Conservation (phyloP, 2,888 invertebrate species). For the Trachelus stipa region DNA sequence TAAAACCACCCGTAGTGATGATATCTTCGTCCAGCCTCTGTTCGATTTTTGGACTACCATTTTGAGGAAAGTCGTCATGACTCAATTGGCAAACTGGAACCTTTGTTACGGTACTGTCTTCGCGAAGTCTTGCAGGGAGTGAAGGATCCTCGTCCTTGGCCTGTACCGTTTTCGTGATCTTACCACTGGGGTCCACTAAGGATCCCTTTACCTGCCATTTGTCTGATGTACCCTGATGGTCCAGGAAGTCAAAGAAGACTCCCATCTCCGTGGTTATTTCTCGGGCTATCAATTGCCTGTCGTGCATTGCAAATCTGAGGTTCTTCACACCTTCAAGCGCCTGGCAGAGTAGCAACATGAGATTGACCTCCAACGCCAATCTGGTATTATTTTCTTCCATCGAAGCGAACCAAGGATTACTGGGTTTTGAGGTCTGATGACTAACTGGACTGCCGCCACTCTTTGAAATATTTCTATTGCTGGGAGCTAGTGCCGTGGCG, state of each 20-base stretch:
- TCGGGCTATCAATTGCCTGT: slow-evolving; percentile 60
- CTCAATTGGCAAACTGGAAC: slow-evolving; percentile 32
- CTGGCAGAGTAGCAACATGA: slow-evolving; percentile 60
- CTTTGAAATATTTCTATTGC: slow-evolving; percentile 4
- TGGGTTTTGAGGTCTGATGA: slow-evolving; percentile 26
- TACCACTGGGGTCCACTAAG: slow-evolving; percentile 46
- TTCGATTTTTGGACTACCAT: slow-evolving; percentile 16
- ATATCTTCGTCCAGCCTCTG: slow-evolving; percentile 31
- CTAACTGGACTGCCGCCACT: slow-evolving; percentile 17
- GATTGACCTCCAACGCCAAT: slow-evolving; percentile 61
- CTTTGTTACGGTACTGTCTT: slow-evolving; percentile 45
- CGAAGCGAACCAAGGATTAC: slow-evolving; percentile 61
- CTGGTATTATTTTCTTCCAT: slow-evolving; percentile 63
- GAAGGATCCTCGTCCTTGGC: slow-evolving; percentile 37
- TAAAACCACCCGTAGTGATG: slow-evolving; percentile 55
- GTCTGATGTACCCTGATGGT: slow-evolving; percentile 50
- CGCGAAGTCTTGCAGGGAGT: slow-evolving; percentile 50
- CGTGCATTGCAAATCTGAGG: slow-evolving; percentile 57
- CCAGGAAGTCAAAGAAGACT: slow-evolving; percentile 62
- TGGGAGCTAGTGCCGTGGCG: slow-evolving; percentile 45
- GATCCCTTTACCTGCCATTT: slow-evolving; percentile 42
- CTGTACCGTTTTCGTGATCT: slow-evolving; percentile 41
- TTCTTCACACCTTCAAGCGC: slow-evolving; percentile 60
- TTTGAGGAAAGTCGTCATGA: slow-evolving; percentile 18
- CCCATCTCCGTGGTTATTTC: slow-evolving; percentile 63